Evolutionary conservation across 2,113 vertebrate species (phyloP), one percentile per base, ranked within the genome.

Genomic region (Ictalurus punctatus): DNA sequence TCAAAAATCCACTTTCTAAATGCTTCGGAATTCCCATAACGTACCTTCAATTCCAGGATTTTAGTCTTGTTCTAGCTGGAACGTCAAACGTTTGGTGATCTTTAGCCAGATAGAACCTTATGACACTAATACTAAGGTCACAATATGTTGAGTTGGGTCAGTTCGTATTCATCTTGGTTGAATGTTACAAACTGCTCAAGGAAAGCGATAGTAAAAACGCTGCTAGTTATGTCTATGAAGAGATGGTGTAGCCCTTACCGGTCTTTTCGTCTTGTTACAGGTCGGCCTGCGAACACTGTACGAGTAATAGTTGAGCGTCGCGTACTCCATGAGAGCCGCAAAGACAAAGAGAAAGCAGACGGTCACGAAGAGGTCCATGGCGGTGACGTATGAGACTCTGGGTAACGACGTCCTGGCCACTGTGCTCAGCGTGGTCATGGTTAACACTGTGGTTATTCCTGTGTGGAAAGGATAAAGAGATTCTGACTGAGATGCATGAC

Each of bases 341-440:
- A 99, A 99, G 90, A 99, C 98, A 83, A 99, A 99, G 7, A 99
- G 93, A 95, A 99, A 99, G 94, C 98, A 99, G 85, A 99, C 98
- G 0, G 98, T 99, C 93, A 99, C 98, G 76, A 99, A 99, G 58
- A 99, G 96, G 92, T 99, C 98, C 98, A 99, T 99, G 90, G 98
- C 98, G 0, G 98, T 99, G 94, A 99, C 95, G 0, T 99, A 99
- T 59, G 98, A 99, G 61, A 99, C 98, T 23, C 98, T 96, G 9
- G 98, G 98, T 85, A 99, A 91, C 0, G 98, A 99, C 1, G 97
- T 99, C 92, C 98, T 95, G 67, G 98, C 97, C 48, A 99, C 97
- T 54, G 97, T 97, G 90, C 98, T 99, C 92, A 99, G 95, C 0
- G 98, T 99, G 73, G 98, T 99, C 98, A 99, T 99, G 14, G 98